Conservation (phyloP, 2,113 vertebrate species). For the Oncorhynchus masou region DNA sequence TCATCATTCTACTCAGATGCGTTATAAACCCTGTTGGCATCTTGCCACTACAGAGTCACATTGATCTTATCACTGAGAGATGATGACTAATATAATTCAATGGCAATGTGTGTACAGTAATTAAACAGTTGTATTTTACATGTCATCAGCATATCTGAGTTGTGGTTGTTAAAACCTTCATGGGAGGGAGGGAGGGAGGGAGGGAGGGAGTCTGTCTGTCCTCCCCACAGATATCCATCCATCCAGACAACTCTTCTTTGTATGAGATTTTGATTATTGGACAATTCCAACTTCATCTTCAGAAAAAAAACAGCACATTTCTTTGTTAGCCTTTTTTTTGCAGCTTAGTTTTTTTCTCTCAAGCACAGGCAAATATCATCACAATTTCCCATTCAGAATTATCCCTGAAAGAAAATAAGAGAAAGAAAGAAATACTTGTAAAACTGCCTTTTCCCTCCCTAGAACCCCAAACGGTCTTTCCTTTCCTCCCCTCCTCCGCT, state of each 20-base stretch:
- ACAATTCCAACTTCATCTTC: too few species aligned
- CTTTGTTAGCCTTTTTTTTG: constrained; percentile 35
- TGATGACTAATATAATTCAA: constrained; percentile 27
- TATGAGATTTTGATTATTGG: neutral
- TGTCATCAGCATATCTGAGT: constrained; percentile 39
- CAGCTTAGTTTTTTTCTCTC: constrained; percentile 48
- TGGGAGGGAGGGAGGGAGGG: too few species aligned
- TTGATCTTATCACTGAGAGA: constrained; percentile 51
- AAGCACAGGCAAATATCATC: constrained; percentile 56
- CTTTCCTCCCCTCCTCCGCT: too few species aligned
- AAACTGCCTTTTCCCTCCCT: constrained; percentile 17
- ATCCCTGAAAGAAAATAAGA: neutral
- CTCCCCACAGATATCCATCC: neutral
- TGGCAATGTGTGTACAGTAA: constrained; percentile 9
- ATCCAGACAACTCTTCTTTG: neutral
- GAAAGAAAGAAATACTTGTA: neutral
- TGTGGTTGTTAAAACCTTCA: constrained; percentile 11
- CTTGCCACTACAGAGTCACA: constrained; percentile 32
- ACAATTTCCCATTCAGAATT: constrained; percentile 48
- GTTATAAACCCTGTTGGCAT: constrained; percentile 37
- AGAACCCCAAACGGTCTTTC: too few species aligned
- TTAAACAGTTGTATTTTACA: constrained; percentile 28
- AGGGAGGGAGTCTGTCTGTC: too few species aligned
- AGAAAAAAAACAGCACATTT: constrained; percentile 42
- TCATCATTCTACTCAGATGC: constrained; percentile 39